Percentiles rank a stretch among this genome's conserved stretches.
Conservation (phyloP, 30 jellyfish, hydroid and myxozoan genomes). For the Turritopsis rubra region DNA sequence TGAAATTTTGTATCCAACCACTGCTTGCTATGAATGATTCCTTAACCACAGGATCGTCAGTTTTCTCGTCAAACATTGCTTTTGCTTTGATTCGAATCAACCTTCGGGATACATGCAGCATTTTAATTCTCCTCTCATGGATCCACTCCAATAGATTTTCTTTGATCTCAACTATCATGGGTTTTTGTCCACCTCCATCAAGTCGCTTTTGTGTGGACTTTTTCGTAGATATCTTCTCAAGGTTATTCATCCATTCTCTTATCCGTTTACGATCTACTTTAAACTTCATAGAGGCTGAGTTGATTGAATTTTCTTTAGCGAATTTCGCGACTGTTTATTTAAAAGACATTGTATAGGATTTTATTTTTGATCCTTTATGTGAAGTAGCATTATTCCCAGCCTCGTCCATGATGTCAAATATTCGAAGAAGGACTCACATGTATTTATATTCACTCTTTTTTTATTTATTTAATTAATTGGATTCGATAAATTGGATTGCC, state of each 20-base stretch:
- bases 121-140: slow-evolving; percentile 7
- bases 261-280: slow-evolving; percentile 23
- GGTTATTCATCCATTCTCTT: slow-evolving; percentile 19
- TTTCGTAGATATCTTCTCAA: slow-evolving; percentile 11
- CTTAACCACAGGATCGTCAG: not conserved
- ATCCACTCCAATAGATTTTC: slow-evolving; percentile 13
- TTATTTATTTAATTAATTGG: too few species aligned
- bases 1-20: slow-evolving; percentile 14
- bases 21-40: slow-evolving; percentile 13
- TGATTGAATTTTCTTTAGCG: slow-evolving; percentile 14
- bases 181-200: slow-evolving; percentile 27
- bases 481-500: not conserved
- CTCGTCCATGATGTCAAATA: slow-evolving; percentile 14
- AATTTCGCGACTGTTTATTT: slow-evolving; percentile 8
- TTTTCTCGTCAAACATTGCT: slow-evolving; percentile 16
- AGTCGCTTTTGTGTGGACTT: slow-evolving; percentile 20
- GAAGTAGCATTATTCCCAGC: slow-evolving; percentile 8
- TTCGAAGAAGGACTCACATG: slow-evolving; percentile 16
- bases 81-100: slow-evolving; percentile 15
- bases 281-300: slow-evolving; percentile 17
- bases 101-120: slow-evolving; percentile 20
- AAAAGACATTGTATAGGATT: slow-evolving; percentile 24
- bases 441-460: slow-evolving; percentile 8
- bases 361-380: slow-evolving; percentile 19
- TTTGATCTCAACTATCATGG: slow-evolving; percentile 3